Base-by-base conservation (phyloP, 1,140 invertebrate genomes). In the Lucilia sericata region DNA sequence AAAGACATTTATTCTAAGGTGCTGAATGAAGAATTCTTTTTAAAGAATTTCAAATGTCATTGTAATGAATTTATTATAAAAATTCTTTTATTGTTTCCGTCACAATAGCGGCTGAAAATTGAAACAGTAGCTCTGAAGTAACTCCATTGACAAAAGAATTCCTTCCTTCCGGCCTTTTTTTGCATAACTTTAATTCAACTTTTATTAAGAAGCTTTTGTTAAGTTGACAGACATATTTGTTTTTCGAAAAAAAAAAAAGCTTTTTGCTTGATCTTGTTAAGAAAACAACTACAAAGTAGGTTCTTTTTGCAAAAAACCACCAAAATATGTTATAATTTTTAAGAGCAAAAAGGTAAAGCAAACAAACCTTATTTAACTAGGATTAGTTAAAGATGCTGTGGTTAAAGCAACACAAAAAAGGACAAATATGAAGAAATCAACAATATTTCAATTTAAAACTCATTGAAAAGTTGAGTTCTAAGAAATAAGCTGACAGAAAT, bases 1-100 rank as follows among this genome's bases (percentile, higher is more conserved):
- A 55, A 55, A 55, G 51, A 55, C 0, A 1, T 55, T 55, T 5
- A 2, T 12, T 12, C 9, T 12, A 14, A 55, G 51, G 51, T 55
- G 51, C 25, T 30, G 25, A 30, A 13, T 55, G 51, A 55, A 55
- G 51, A 55, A 55, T 55, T 17, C 51, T 55, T 55, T 30, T 30
- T 10, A 55, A 42, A 42, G 7, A n/a, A 14, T 55, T 55, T 55
- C 51, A 55, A 55, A 55, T 55, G 51, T 55, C 51, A 55, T 17
- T 55, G 51, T 55, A 55, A 55, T 55, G 51, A 55, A 55, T 55
- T 55, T 55, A 55, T 55, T 55, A 55, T 55, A 13, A 55, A 55
- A 14, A 1, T 30, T 30, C 25, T 30, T 30, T 30, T 17, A 55
- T 10, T 42, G 42, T 42, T 42, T 10, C 42, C 10, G 42, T 7